phyloP scores from a whole-genome alignment of 2,113 vertebrate genomes.

The Heterotilapia buettikoferi region DNA sequence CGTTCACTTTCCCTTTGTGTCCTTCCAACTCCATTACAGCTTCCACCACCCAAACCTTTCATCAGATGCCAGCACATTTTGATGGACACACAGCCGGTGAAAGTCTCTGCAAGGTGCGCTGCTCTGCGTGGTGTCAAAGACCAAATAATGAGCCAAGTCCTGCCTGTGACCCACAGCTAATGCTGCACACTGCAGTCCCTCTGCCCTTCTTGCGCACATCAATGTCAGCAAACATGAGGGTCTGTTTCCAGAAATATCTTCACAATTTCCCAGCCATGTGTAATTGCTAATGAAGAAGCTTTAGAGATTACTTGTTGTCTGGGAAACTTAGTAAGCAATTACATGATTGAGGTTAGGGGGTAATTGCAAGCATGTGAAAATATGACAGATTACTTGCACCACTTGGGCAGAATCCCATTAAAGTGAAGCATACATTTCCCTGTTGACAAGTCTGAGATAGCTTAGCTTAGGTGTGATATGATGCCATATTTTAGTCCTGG shows the following conservation, averaged over 20 bases:
- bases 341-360: slow-evolving; percentile 47
- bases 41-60: background rate
- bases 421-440: background rate
- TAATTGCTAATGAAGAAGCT: slow-evolving; percentile 22
- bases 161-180: slow-evolving; percentile 22
- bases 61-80: background rate
- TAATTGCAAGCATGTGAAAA: slow-evolving; percentile 44
- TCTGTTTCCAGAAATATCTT: background rate
- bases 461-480: background rate
- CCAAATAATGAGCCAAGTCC: slow-evolving; percentile 35
- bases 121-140: background rate
- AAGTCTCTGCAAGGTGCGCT: background rate
- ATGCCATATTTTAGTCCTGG: background rate
- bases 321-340: background rate
- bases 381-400: background rate
- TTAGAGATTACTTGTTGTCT: background rate
- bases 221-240: background rate
- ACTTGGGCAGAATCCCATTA: slow-evolving; percentile 30
- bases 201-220: background rate
- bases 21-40: slow-evolving; percentile 8
- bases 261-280: background rate
- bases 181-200: background rate
- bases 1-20: background rate
- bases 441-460: slow-evolving; percentile 12
- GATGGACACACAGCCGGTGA: background rate